Evolutionary conservation across 1,140 invertebrate species (phyloP), one percentile per base, ranked within the genome.

Genomic region (Forficula auricularia): DNA sequence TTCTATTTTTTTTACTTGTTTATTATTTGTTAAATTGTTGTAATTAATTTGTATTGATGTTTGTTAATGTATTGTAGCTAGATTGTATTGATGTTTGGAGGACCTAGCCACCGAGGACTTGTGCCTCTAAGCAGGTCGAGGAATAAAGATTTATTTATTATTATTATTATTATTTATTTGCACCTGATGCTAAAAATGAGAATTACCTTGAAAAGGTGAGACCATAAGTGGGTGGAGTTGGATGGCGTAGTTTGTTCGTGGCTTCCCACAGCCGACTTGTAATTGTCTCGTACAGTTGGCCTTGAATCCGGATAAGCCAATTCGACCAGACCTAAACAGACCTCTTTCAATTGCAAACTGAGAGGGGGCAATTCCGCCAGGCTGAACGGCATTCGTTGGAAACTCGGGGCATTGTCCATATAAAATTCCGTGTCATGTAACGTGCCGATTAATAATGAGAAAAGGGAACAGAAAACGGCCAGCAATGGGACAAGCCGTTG

Each of bases 401-500:
- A 27, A 4, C 9, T 36, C 4, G 38, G n/a, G 4, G 18, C 13
- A 15, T 19, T 14, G 22, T 63, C 57, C 2, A 57, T 49, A n/a
- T 73, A 73, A 53, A 95, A 90, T 57, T 92, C 89, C 3, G 77
- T 76, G 59, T 94, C 88, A 52, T 92, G 85, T 13, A 92, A 57
- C 0, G 88, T 90, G 0, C 81, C 75, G 32, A 91, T 70, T 2
- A 89, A 66, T 19, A 87, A 66, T 34, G 76, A 80, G 51, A 90
- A 87, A 0, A 91, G 61, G 2, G 82, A 77, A 58, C 84, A 88
- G 57, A 92, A 92, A 0, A 85, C 78, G 0, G 81, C 79, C 7
- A 92, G 53, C 1, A 82, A 54, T 0, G 86, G 84, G 15, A 90
- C 67, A 19, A 89, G 73, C n/a, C 68, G 68, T 19, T 75, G 62